phyloP scores from a whole-genome alignment of 2,797 vertebrate genomes.

The Lagodon rhomboides region DNA sequence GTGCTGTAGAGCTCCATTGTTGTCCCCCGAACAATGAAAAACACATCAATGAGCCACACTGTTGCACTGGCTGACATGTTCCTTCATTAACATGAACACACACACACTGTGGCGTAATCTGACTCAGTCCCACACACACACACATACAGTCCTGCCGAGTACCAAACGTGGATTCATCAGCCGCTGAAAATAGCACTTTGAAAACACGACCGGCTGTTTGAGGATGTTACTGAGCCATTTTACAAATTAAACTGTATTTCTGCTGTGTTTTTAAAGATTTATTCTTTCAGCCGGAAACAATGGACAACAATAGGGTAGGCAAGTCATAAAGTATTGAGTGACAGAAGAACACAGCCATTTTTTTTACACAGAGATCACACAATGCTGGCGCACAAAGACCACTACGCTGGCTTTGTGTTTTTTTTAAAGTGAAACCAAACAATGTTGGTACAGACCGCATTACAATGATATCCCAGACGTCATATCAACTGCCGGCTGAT shows the following conservation, averaged over 20 bases:
- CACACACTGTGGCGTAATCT: background rate
- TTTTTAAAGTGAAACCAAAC: no score
- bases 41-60: background rate
- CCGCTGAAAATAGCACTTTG: background rate
- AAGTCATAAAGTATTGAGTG: no score
- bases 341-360: background rate
- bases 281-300: background rate
- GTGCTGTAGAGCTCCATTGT: background rate
- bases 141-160: background rate
- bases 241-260: no score
- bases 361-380: no score
- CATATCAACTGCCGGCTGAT: no score
- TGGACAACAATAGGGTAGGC: background rate
- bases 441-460: no score
- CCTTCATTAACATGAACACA: slow-evolving; percentile 5
- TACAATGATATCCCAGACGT: no score
- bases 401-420: no score
- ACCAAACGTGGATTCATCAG: background rate
- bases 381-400: no score
- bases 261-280: background rate
- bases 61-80: background rate
- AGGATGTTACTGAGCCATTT: background rate
- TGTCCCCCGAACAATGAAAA: background rate
- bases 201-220: background rate
- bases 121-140: background rate